Base-by-base conservation (phyloP, 1,140 invertebrate genomes). In the Bombus consobrinus region DNA sequence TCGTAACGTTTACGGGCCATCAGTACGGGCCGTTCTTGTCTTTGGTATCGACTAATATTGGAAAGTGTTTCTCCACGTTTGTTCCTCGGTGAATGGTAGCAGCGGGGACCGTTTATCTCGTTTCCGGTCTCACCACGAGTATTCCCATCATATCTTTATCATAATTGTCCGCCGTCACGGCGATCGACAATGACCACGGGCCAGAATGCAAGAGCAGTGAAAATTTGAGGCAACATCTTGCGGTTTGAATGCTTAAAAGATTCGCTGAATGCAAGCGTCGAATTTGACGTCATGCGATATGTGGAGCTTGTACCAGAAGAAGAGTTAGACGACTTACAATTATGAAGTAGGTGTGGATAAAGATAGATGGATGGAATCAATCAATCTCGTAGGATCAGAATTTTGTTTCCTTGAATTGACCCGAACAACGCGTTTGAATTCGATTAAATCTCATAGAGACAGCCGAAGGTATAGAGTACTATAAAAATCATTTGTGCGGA, bases 101-200 rank as follows among this genome's bases (percentile, higher is more conserved):
- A 81, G 64, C 41, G 39, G 39, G 72, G 68, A 8, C 37, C 79
- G 72, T 88, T 89, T 88, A 89, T 89, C 81, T 89, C 66, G 84
- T 74, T 87, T 89, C 87, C 80, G 80, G 77, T 32, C 84, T 43
- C 75, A 41, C 39, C 43, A 43, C 59, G 59, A 41, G 69, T 43
- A 53, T 41, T 75, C n/a, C n/a, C n/a, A n/a, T n/a, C 62, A 41
- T 83, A 78, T 88, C 47, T 89, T 77, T 81, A 39, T 43, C 78
- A 71, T 85, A 84, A 87, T 89, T 90, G 81, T 75, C 77, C 47
- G 34, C 15, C 32, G 32, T 53, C 6, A 53, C 47, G 18, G 22
- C 32, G 66, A 87, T 34, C 72, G 53, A 39, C 43, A 53, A 82
- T 72, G 71, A 85, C 53, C 28, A 10, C 5, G 5, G 47, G 5